A percentile compares a stretch with the other conserved stretches of the same genome.
phyloP scores from a whole-genome alignment of 2,888 invertebrate genomes.

The Cheilosia impressa region DNA sequence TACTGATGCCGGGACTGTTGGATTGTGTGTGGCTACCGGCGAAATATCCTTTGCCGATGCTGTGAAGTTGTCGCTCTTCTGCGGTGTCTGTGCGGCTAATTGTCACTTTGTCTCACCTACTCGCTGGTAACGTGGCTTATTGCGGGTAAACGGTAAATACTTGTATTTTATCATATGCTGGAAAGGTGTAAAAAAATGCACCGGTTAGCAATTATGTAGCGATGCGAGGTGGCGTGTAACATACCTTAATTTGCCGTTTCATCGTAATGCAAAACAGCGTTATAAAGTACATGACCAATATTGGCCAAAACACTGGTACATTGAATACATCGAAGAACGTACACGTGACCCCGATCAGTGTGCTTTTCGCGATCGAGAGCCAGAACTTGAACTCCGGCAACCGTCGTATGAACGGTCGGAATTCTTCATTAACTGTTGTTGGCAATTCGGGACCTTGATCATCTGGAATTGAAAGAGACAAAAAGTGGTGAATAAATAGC shows the following conservation, averaged over 20 bases:
- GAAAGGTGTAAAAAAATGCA: constrained; percentile 77
- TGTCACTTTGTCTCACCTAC: constrained; percentile 85
- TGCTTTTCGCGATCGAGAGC: constrained; percentile 98
- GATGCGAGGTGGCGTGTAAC: background rate
- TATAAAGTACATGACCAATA: constrained; percentile 99
- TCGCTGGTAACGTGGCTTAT: constrained; percentile 97
- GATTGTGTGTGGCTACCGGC: constrained; percentile 76
- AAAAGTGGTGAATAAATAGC: background rate
- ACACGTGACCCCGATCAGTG: constrained; percentile 93
- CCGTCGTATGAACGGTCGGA: constrained; percentile 97
- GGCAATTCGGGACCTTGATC: constrained; percentile 94
- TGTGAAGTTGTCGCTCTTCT: constrained; percentile 75
- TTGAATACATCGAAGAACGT: constrained; percentile 99
- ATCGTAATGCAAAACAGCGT: constrained; percentile 99
- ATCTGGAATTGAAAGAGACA: constrained; percentile 76
- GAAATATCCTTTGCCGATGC: constrained; percentile 77
- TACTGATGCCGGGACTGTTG: constrained; percentile 72
- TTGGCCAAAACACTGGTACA: constrained; percentile 99
- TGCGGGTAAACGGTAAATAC: constrained; percentile 99
- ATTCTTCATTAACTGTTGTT: constrained; percentile 97
- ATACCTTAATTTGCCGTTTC: constrained; percentile 99
- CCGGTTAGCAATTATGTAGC: background rate
- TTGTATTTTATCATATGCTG: constrained; percentile 99
- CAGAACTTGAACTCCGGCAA: constrained; percentile 99
- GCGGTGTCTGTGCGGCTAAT: constrained; percentile 84